Evolutionary conservation across 1,140 invertebrate genomes (phyloP), one percentile per base, ranked within the genome.

Genomic region (Cotesia typhae): DNA sequence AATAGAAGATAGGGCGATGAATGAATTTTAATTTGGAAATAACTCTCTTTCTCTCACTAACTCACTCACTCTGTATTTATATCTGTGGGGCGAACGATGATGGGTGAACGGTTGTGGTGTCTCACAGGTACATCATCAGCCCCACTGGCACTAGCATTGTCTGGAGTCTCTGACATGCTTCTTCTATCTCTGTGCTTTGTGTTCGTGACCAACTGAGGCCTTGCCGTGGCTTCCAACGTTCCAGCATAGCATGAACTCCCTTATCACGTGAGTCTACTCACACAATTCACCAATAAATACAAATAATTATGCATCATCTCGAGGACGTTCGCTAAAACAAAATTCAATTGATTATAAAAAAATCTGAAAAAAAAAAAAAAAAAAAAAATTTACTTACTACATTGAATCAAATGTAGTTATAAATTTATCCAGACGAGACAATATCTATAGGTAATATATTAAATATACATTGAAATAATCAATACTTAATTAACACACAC

Each of bases 131-230:
- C 83, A 85, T 84, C 83, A 81, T 81, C 79, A 84, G 85, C 83
- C 79, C 78, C 80, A 77, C 79, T 82, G 84, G 80, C 81, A 78
- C 83, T 84, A 85, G 80, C 83, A 81, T 79, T 83, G 82, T 75
- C 83, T 83, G 82, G 84, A 84, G 78, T 83, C 81, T 84, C 81
- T 83, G 81, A 84, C 82, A 86, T 86, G 85, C 85, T 88, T 86
- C 85, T 87, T 85, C 86, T 88, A 79, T 87, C 83, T 87, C 86
- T 88, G 83, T 87, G 85, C 85, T 88, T 88, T 87, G 82, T 86
- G 83, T 84, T 87, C 85, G 85, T 87, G 85, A 82, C 84, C 84
- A 81, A 84, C 84, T 87, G 85, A 87, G 86, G 83, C 85, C 82
- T 78, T 80, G 80, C 78, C 80, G 81, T 81, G 83, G 81, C 83